phyloP scores from a whole-genome alignment of 2,888 invertebrate genomes.

The Anoncus sp. region DNA sequence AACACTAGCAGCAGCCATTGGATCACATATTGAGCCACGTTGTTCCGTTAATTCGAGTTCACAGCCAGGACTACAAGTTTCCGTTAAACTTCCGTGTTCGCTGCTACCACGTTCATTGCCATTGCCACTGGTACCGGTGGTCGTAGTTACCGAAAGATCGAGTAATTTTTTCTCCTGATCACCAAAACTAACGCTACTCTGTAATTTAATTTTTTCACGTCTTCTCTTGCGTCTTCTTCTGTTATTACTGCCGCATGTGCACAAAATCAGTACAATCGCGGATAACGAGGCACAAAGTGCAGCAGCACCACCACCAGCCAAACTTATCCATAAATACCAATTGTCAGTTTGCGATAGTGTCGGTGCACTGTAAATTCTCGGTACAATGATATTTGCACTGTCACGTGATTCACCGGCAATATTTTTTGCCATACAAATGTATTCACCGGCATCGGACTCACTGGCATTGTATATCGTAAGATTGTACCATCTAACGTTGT shows the following conservation, averaged over 20 bases:
- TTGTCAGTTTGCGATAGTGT: slow-evolving; percentile 90
- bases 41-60: slow-evolving; percentile 79
- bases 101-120: slow-evolving; percentile 75
- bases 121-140: slow-evolving; percentile 84
- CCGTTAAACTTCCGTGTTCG: slow-evolving; percentile 74
- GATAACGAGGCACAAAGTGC: slow-evolving; percentile 87
- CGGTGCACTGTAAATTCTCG: slow-evolving; percentile 90
- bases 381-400: slow-evolving; percentile 86
- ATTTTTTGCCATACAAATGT: slow-evolving; percentile 92
- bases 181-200: slow-evolving; percentile 92
- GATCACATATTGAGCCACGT: slow-evolving; percentile 75
- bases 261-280: slow-evolving; percentile 85
- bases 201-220: slow-evolving; percentile 88
- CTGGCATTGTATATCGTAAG: slow-evolving; percentile 93
- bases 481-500: slow-evolving; percentile 89
- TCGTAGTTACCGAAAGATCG: slow-evolving; percentile 91
- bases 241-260: slow-evolving; percentile 84
- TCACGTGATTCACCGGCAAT: slow-evolving; percentile 84
- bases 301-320: slow-evolving; percentile 89
- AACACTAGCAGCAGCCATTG: slow-evolving; percentile 84
- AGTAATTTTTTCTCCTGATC: slow-evolving; percentile 95
- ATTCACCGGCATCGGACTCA: slow-evolving; percentile 92
- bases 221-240: slow-evolving; percentile 83
- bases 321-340: slow-evolving; percentile 89
- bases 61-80: slow-evolving; percentile 77